Evolutionary conservation across 2,888 invertebrate species (phyloP).

Genomic region (Leptura quadrifasciata): DNA sequence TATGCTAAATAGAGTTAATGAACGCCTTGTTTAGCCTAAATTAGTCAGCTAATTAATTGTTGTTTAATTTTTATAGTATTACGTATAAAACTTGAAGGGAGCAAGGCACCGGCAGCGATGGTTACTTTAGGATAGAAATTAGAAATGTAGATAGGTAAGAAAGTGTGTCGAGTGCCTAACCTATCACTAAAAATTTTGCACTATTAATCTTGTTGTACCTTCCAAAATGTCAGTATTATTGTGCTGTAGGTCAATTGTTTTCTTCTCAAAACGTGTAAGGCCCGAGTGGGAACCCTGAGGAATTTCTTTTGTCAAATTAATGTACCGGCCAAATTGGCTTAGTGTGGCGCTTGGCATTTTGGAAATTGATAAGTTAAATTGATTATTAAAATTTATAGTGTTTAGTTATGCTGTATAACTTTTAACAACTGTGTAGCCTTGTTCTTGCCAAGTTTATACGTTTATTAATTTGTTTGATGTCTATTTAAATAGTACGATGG

Average conservation of each 20-base stretch:
- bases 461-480: constrained; percentile 8
- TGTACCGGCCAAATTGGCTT: too few relatives aligned
- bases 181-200: constrained; percentile 42
- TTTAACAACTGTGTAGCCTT: constrained; percentile 39
- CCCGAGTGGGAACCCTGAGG: constrained; percentile 9
- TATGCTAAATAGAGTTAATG: constrained; percentile 18
- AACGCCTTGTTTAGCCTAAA: constrained; percentile 2
- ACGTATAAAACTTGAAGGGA: constrained; percentile 62
- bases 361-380: constrained; percentile 14
- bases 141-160: constrained; percentile 60
- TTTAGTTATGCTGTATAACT: constrained; percentile 14
- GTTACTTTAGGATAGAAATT: constrained; percentile 38
- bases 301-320: neutral
- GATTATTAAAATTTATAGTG: neutral
- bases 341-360: constrained; percentile 21
- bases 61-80: constrained; percentile 67
- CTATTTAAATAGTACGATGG: too few relatives aligned
- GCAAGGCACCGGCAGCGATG: constrained; percentile 50
- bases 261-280: neutral
- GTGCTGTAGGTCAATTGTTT: neutral
- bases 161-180: constrained; percentile 51
- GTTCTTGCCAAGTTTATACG: constrained; percentile 49
- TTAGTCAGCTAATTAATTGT: constrained; percentile 41
- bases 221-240: constrained; percentile 33
- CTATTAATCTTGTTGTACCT: constrained; percentile 8